Evolutionary conservation across 64 coral and sea anemone species (phyloP).

Genomic region (Trachythela sp.): DNA sequence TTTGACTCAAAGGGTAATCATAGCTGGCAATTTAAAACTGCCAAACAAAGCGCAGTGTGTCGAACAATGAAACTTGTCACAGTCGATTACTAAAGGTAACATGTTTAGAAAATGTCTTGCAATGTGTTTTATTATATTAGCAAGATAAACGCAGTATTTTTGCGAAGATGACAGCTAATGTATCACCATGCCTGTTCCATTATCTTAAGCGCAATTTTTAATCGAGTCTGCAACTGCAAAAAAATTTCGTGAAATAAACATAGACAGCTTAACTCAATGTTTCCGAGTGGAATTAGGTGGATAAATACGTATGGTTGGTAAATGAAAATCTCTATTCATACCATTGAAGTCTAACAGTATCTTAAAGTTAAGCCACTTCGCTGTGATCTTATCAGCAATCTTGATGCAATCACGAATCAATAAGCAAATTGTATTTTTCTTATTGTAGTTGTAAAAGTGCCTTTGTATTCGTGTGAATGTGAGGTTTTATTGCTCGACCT

Average conservation of each 20-base stretch:
- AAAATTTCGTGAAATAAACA: neutral
- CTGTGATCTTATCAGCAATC: neutral
- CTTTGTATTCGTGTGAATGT: neutral
- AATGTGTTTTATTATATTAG: neutral
- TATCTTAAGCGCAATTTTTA: neutral
- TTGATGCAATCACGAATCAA: neutral
- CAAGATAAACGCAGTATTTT: neutral
- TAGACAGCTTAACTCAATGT: neutral
- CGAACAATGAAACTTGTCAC: neutral
- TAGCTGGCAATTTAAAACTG: neutral
- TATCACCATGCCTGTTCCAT: neutral
- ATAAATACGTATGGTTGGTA: neutral
- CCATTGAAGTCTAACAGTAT: neutral
- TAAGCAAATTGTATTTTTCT: neutral
- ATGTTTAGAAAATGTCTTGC: neutral
- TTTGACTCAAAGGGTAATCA: neutral
- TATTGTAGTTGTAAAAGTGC: neutral
- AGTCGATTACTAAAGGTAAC: neutral
- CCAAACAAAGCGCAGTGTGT: neutral
- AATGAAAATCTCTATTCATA: neutral
- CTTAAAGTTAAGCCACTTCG: neutral
- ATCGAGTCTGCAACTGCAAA: neutral
- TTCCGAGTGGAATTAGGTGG: neutral
- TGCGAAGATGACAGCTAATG: neutral
- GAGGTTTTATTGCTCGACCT: neutral